These are phyloP conservation scores for Eulemur rufifrons DNA, from an alignment of 2,113 vertebrate species.

Conservation along the genomic window DNA sequence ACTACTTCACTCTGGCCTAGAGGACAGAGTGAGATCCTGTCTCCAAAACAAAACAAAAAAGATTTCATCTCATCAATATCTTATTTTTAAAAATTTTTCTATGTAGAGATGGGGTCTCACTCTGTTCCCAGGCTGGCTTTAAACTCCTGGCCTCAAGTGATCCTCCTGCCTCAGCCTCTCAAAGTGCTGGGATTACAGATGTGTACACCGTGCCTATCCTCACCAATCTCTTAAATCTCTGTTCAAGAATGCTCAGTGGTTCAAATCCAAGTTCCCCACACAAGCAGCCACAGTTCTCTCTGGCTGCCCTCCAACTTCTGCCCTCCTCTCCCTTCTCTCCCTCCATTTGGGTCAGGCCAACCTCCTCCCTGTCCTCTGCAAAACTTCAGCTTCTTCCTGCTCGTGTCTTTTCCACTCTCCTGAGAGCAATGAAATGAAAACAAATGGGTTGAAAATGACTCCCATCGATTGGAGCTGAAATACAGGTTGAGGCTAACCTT, in stretches of 20 bases:
- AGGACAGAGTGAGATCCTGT: no score
- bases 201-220: no score
- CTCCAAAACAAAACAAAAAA: no score
- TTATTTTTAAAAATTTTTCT: no score
- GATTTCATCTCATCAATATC: no score
- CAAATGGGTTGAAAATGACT: not conserved
- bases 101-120: no score
- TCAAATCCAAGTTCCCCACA: not conserved
- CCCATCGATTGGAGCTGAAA: not conserved
- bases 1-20: no score
- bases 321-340: not conserved
- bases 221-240: not conserved
- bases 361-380: not conserved
- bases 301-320: no score
- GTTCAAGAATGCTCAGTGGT: not conserved
- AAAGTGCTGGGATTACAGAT: no score
- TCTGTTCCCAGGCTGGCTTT: no score
- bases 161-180: no score
- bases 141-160: no score
- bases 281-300: not conserved
- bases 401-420: not conserved
- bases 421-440: not conserved
- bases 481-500: not conserved
- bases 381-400: not conserved
- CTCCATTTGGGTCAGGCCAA: not conserved